Conservation (phyloP, 2,113 vertebrate genomes). For the Amblyopsis rosae region DNA sequence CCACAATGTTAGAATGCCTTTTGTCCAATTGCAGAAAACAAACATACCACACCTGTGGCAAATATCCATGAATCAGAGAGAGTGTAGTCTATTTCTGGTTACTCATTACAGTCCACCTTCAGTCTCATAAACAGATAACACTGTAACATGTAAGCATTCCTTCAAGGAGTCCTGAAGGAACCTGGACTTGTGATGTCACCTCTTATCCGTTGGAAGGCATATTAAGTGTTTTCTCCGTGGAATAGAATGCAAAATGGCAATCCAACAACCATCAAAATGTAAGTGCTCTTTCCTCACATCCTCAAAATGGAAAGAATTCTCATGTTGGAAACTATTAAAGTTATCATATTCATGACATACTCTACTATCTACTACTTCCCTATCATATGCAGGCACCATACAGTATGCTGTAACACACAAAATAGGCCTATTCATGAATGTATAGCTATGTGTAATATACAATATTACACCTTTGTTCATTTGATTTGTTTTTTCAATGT, state of each 20-base stretch:
- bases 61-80: constrained; percentile 14
- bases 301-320: neutral
- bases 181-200: neutral
- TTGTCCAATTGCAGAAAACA: too few species aligned
- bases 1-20: too few species aligned
- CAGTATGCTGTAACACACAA: too few species aligned
- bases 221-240: neutral
- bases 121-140: constrained; percentile 60
- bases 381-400: too few species aligned
- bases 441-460: too few species aligned
- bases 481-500: too few species aligned
- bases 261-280: constrained; percentile 23
- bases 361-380: too few species aligned
- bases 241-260: constrained; percentile 42
- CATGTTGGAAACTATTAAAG: too few species aligned
- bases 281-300: constrained; percentile 29
- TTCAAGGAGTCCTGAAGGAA: neutral
- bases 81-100: constrained; percentile 14
- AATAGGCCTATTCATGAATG: too few species aligned
- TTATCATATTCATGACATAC: neutral
- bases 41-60: too few species aligned
- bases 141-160: neutral
- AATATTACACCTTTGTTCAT: too few species aligned
- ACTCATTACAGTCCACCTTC: constrained; percentile 57
- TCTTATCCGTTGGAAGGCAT: neutral